These are phyloP conservation scores for Hypocryptadius cinnamomeus DNA, from an alignment of 2,113 vertebrate species.

Conservation along the genomic window DNA sequence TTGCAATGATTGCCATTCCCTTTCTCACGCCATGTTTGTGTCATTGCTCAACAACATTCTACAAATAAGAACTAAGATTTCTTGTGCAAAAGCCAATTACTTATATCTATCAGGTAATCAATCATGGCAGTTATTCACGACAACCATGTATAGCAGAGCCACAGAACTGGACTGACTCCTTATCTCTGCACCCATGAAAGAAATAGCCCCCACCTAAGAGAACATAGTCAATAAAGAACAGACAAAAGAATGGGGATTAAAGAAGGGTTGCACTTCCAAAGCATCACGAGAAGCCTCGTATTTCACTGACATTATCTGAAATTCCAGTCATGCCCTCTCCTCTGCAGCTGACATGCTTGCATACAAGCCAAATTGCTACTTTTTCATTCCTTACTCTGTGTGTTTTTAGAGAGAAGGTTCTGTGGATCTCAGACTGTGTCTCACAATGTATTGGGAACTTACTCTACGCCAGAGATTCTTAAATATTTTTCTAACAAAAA, in stretches of 20 bases:
- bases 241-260: background rate
- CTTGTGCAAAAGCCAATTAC: background rate
- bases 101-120: background rate
- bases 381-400: background rate
- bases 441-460: background rate
- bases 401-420: background rate
- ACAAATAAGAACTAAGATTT: background rate
- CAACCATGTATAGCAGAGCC: background rate
- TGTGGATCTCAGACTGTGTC: background rate
- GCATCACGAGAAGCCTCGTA: fast-evolving
- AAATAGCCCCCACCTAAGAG: background rate
- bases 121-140: background rate
- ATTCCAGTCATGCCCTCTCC: background rate
- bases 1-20: background rate
- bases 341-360: background rate
- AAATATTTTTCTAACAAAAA: background rate
- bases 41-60: background rate
- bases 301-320: background rate
- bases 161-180: background rate
- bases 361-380: background rate
- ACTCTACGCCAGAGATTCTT: background rate
- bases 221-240: background rate
- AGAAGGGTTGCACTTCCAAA: background rate
- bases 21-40: background rate
- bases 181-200: background rate